These are phyloP conservation scores for Ameiurus melas DNA, from an alignment of 2,113 vertebrate genomes.

Conservation along the genomic window DNA sequence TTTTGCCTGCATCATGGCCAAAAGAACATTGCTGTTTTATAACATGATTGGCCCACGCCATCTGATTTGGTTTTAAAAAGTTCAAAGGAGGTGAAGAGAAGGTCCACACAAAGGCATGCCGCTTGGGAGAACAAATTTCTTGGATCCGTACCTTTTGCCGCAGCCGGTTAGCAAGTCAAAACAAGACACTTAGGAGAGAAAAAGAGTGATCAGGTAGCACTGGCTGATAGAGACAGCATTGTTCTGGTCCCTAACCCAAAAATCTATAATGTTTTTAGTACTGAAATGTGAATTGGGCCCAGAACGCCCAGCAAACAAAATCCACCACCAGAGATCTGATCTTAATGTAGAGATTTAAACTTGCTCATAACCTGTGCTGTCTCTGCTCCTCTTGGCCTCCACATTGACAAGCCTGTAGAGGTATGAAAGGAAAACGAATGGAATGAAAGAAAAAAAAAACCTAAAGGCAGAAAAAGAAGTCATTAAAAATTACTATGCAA, in stretches of 20 bases:
- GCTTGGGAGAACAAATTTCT: slow-evolving; percentile 22
- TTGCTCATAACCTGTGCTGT: slow-evolving; percentile 47
- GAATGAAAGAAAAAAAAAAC: slow-evolving; percentile 41
- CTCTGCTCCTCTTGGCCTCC: slow-evolving; percentile 53
- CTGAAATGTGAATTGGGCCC: slow-evolving; percentile 4
- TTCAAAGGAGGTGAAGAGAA: slow-evolving; percentile 41
- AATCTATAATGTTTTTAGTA: slow-evolving; percentile 9
- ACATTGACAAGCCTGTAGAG: slow-evolving; percentile 37
- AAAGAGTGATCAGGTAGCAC: slow-evolving; percentile 21
- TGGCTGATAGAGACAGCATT: background rate
- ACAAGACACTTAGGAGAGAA: slow-evolving; percentile 8
- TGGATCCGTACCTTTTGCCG: slow-evolving; percentile 23
- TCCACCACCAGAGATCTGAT: slow-evolving; percentile 23
- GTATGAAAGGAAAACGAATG: slow-evolving; percentile 25
- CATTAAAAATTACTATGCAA: slow-evolving; percentile 63
- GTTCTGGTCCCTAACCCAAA: background rate
- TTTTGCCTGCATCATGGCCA: slow-evolving; percentile 48
- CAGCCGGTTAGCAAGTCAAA: slow-evolving; percentile 8
- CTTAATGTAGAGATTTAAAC: slow-evolving; percentile 32
- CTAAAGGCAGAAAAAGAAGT: slow-evolving; percentile 53
- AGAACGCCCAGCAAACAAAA: slow-evolving; percentile 7
- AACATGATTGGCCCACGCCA: slow-evolving; percentile 47
- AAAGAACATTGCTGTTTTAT: slow-evolving; percentile 50
- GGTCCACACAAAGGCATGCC: slow-evolving; percentile 22
- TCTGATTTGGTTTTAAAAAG: slow-evolving; percentile 39